Base-by-base conservation (phyloP, 1,140 invertebrate species). In the Trichoplusia ni region DNA sequence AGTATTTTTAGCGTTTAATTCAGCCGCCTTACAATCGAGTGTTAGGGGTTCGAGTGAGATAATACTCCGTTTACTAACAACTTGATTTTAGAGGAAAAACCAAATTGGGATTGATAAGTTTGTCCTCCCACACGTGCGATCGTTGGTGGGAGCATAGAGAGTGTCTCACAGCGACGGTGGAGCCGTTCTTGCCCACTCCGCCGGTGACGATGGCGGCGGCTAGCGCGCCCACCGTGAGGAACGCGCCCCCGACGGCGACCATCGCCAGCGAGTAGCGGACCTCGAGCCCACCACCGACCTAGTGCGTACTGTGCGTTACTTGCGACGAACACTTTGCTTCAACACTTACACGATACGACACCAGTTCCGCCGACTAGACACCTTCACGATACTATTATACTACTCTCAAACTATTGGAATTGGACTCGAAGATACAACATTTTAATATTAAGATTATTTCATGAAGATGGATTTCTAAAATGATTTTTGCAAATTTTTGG, bases 131-230 rank as follows among this genome's bases (percentile, higher is more conserved):
- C 54, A 33, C 9, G 38, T 7, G 16, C 25, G 54, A 58, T 19
- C n/a, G 35, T 31, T 11, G 13, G 25, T 19, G 38, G 37, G 54
- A 58, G 38, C 33, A 29, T 11, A 31, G 16, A 54, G 29, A 59
- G n/a, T 53, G 60, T 53, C 95, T 96, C 95, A 96, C 95, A 91
- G 95, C 95, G 87, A 96, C 95, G 77, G 95, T 96, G 73, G 95
- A 96, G 90, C 98, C 98, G 92, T 99, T 99, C 93, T 98, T 99
- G 79, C 98, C 98, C 76, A 97, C 94, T 90, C 98, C 98, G 84
- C 98, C 98, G 80, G 95, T 94, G 84, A 97, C 95, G 88, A 98
- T 97, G 89, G 97, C 93, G 79, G 93, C 92, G 88, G 93, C 92
- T 74, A 95, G 93, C 82, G 93, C 91, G 84, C 93, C 94, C 77